These are phyloP conservation scores for Malaclemys terrapin DNA, from an alignment of 2,113 vertebrate genomes.

Conservation along the genomic window DNA sequence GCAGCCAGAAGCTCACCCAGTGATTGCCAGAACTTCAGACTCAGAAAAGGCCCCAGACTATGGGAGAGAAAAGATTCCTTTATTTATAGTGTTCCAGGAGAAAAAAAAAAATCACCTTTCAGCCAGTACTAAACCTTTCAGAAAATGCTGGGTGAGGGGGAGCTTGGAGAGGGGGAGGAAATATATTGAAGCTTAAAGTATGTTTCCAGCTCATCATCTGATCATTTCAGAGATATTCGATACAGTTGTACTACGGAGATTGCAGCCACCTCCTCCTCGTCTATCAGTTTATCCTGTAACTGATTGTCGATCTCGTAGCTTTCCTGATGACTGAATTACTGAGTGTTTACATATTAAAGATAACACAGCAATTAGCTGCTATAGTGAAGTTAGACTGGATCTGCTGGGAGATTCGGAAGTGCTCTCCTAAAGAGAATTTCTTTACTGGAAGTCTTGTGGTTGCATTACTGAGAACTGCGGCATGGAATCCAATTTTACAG, in stretches of 20 bases:
- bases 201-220: neutral
- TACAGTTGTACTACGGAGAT: neutral
- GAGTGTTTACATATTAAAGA: constrained; percentile 50
- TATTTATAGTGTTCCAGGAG: accelerated
- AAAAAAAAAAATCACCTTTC: neutral
- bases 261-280: constrained; percentile 1
- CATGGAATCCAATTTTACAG: constrained; percentile 45
- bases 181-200: neutral
- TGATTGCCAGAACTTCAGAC: neutral
- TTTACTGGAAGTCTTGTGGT: constrained; percentile 42
- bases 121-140: neutral
- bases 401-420: constrained; percentile 12
- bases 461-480: neutral
- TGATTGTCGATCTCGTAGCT: neutral
- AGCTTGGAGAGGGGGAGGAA: neutral
- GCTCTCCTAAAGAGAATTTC: constrained; percentile 12
- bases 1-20: neutral
- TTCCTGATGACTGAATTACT: constrained; percentile 46
- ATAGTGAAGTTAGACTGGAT: neutral
- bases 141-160: accelerated
- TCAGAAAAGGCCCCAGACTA: neutral
- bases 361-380: constrained; percentile 18
- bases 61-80: neutral
- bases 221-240: neutral
- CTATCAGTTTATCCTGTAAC: constrained; percentile 30